Evolutionary conservation across 1,140 invertebrate genomes (phyloP).

Genomic region (Trachymyrmex septentrionalis): DNA sequence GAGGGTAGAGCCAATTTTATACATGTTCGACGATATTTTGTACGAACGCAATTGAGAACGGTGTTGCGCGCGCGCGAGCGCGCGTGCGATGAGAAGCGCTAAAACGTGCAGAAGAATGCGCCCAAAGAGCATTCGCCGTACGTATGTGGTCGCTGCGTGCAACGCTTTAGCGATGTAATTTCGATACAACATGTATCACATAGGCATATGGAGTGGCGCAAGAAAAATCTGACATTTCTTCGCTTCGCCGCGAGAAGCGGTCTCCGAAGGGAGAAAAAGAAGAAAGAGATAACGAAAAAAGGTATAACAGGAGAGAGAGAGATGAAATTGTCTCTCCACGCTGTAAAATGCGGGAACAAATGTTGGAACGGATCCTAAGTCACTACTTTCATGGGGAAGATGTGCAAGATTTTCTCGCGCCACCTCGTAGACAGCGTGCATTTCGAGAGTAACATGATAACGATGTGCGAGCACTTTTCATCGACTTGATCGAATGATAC

Average conservation of each 20-base stretch:
- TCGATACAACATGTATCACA: constrained; percentile 60
- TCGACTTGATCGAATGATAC: constrained; percentile 81
- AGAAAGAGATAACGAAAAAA: not conserved
- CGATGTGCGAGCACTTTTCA: constrained; percentile 83
- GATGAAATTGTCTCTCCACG: constrained; percentile 30
- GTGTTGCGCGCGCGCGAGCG: constrained; percentile 59
- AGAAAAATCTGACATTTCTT: constrained; percentile 69
- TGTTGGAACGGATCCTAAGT: constrained; percentile 36
- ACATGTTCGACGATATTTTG: constrained; percentile 79
- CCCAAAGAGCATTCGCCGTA: not conserved
- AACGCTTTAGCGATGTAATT: constrained; percentile 65
- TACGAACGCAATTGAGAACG: constrained; percentile 71
- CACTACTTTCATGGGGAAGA: constrained; percentile 55
- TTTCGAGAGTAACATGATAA: constrained; percentile 71
- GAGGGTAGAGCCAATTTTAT: constrained; percentile 84
- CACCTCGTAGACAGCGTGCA: constrained; percentile 75
- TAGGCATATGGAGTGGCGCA: constrained; percentile 68
- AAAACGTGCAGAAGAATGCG: not conserved
- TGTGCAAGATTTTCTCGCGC: constrained; percentile 73
- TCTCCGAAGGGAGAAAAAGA: constrained; percentile 9
- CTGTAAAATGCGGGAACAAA: constrained; percentile 12
- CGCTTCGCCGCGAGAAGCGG: constrained; percentile 19
- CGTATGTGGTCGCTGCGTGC: constrained; percentile 62
- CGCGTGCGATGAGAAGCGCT: constrained; percentile 19
- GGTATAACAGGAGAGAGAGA: not conserved